Conservation (phyloP, 1,140 invertebrate genomes). For the Orussus abietinus region DNA sequence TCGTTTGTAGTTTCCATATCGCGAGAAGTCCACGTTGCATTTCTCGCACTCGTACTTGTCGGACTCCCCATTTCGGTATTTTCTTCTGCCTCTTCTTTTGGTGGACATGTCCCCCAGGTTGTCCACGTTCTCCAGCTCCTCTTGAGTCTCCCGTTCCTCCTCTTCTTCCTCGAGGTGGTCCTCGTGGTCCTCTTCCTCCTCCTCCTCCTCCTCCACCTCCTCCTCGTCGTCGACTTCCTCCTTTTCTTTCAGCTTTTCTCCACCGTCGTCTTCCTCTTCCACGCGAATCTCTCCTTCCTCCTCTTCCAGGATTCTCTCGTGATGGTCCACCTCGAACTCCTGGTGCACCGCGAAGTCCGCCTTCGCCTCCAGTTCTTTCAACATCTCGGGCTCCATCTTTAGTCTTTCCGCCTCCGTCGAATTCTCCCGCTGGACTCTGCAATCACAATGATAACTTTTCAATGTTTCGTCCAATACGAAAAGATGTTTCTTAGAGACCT, state of each 20-base stretch:
- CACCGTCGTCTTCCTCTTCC: background rate
- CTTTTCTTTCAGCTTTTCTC: background rate
- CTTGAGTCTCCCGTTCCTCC: background rate
- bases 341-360: too few relatives aligned
- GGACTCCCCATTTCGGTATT: background rate
- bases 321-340: too few relatives aligned
- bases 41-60: constrained; percentile 1
- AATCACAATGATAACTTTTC: constrained; percentile 14
- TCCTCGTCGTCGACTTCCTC: constrained; percentile 14
- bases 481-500: too few relatives aligned
- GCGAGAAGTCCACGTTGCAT: constrained; percentile 3
- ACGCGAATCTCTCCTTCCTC: background rate
- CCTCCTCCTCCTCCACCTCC: constrained; percentile 27
- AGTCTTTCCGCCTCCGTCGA: background rate
- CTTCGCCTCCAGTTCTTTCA: background rate
- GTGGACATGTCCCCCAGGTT: background rate
- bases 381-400: too few relatives aligned
- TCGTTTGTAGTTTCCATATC: background rate
- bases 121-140: background rate
- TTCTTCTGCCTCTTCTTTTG: constrained; percentile 6
- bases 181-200: constrained; percentile 24
- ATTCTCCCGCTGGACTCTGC: constrained; percentile 7
- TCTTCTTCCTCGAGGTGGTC: background rate
- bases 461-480: too few relatives aligned
- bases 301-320: too few relatives aligned